A percentile compares a stretch with the other conserved stretches of the same genome.
Evolutionary conservation across 1,140 invertebrate species (phyloP).

Genomic region (Heliconius melpomene): DNA sequence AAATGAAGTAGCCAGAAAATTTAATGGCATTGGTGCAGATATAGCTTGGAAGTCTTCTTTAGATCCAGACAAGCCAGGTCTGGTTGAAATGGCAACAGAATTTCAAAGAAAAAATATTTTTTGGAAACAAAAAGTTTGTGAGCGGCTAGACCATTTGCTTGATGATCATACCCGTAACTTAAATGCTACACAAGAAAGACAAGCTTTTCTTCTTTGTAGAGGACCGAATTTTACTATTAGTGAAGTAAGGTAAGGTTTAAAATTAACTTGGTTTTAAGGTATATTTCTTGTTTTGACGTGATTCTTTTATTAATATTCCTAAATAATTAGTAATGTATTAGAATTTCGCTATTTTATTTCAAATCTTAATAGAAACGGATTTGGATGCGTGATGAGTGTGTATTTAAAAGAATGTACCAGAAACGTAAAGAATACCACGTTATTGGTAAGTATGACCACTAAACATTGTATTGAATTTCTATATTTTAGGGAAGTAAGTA

Average conservation of each 20-base stretch:
- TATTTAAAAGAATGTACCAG: no score
- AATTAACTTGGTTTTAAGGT: neutral
- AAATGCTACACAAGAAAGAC: slow-evolving; percentile 57
- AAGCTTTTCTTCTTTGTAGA: slow-evolving; percentile 60
- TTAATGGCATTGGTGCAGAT: slow-evolving; percentile 54
- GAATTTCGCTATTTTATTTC: no score
- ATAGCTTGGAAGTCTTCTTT: slow-evolving; percentile 59
- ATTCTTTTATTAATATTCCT: no score
- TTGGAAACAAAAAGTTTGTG: slow-evolving; percentile 56
- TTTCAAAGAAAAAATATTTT: slow-evolving; percentile 52
- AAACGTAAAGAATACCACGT: no score
- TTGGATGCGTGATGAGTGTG: no score
- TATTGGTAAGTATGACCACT: no score
- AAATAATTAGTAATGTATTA: no score
- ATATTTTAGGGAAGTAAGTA: slow-evolving; percentile 55
- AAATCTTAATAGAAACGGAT: no score
- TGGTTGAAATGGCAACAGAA: slow-evolving; percentile 38
- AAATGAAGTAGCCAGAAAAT: slow-evolving; percentile 50
- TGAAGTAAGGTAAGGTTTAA: slow-evolving; percentile 54
- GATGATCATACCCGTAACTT: slow-evolving; percentile 42
- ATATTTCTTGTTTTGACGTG: no score
- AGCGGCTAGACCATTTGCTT: slow-evolving; percentile 44
- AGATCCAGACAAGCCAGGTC: slow-evolving; percentile 43
- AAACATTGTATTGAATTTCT: neutral
- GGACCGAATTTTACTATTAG: slow-evolving; percentile 53